Evolutionary conservation across 2,113 vertebrate genomes (phyloP), one percentile per base, ranked within the genome.

Genomic region (Indicator indicator): DNA sequence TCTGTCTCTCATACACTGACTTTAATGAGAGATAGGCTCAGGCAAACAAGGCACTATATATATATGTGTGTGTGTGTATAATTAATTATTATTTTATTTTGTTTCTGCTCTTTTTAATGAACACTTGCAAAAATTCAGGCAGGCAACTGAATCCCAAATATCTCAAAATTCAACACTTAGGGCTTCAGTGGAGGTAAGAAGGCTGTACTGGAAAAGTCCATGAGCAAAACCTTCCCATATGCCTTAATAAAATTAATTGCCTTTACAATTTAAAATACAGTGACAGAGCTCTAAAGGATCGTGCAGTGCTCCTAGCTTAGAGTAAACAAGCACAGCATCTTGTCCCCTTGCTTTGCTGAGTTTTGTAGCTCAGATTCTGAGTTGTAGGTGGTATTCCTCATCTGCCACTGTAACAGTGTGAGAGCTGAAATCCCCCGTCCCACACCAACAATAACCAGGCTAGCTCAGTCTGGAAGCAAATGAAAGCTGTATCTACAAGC

Each of bases 301-400:
- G 55, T 28, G 59, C 17, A 82, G 30, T 0, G 6, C 20, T 88
- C 17, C n/a, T 32, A 40, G 9, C 50, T 82, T 74, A 23, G 23
- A 60, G 19, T 38, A 11, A 26, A 40, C 5, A 18, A 59, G 10
- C 2, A 1, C 33, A n/a, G 15, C 0, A 1, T 71, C 60, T 64
- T 56, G 33, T 27, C 30, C 36, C 50, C 15, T 65, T 74, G 76
- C 62, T 67, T 20, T 46, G 40, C 60, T 60, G 56, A 59, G 36
- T n/a, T 72, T 64, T 63, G 32, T 19, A 67, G 32, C 28, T 56
- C 15, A 48, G 6, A 58, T 75, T 65, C 33, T n/a, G 32, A 60
- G 23, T 75, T 59, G 67, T 71, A 67, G 21, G 13, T 27, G 40
- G 65, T 20, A n/a, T 79, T 79, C 30, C 28, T 78, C 20, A 46